phyloP scores from a whole-genome alignment of 53 echinoderm and acorn worm genomes.

The Antedon mediterranea region DNA sequence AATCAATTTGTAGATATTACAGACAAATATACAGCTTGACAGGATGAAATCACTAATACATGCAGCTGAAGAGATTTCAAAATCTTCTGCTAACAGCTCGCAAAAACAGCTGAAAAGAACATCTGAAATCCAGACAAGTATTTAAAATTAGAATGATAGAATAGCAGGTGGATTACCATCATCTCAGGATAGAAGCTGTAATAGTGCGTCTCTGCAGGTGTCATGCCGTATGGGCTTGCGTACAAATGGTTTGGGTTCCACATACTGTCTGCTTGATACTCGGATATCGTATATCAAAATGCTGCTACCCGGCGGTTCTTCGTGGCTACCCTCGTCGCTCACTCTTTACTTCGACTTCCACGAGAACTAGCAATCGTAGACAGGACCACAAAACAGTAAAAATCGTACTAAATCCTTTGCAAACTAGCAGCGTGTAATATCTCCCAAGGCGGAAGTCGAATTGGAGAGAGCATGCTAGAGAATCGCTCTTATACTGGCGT shows the following conservation, averaged over 20 bases:
- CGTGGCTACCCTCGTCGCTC: background rate
- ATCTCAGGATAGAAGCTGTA: background rate
- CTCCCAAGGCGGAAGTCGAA: background rate
- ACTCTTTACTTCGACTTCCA: background rate
- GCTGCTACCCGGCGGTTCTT: background rate
- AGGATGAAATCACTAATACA: background rate
- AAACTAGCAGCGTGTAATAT: background rate
- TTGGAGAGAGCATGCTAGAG: background rate
- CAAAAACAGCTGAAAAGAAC: background rate
- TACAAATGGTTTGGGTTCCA: background rate
- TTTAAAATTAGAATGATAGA: background rate
- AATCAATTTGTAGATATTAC: background rate
- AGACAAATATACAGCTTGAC: background rate
- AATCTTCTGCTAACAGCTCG: background rate
- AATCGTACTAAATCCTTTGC: background rate
- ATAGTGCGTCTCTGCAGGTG: background rate
- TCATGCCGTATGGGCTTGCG: background rate
- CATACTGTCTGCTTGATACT: background rate
- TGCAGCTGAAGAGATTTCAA: background rate
- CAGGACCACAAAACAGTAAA: background rate
- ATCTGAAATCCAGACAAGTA: background rate
- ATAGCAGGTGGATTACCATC: background rate
- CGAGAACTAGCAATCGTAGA: background rate
- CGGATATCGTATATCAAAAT: background rate
- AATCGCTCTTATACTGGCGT: background rate